Base-by-base conservation (phyloP, 2,797 vertebrate species). In the Pipistrellus pipistrellus region DNA sequence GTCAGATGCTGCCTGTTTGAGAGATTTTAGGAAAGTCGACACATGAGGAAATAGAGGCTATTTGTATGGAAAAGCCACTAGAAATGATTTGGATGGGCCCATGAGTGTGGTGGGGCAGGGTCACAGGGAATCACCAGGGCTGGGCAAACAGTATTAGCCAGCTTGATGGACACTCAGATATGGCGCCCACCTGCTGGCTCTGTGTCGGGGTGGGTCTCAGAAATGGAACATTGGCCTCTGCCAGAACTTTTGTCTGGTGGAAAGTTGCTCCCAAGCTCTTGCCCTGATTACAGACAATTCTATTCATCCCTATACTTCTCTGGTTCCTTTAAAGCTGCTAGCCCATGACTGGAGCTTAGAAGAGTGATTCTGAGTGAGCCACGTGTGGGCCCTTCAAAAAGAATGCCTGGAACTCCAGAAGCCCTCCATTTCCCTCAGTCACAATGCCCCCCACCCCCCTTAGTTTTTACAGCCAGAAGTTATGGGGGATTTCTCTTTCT, bases 371-470 rank as follows among this genome's bases (percentile, higher is more conserved):
- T 12, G n/a, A 51, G 3, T 32, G 32, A 12, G 46, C 13, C 6
- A 4, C 8, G 1, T 51, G 30, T 51, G 18, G 1, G 30, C 46
- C 15, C 73, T 76, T 51, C 51, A 41, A 41, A 41, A 76, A 48
- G 10, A 76, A 12, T 21, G 11, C 18, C 30, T 51, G 30, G 17
- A 18, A 32, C 73, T 13, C 46, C 18, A 55, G 53, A 21, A 51
- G 53, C 53, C 11, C 10, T 76, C 17, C 17, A 7, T 48, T 27
- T 76, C 73, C 30, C 10, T 76, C 30, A 51, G 10, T 30, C 17
- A n/a, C 27, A 51, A 20, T n/a, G 10, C 1, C 23, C 55, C 1
- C 1, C 9, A 0, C 0, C 3, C 4, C 9, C 17, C 51, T 53
- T 51, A 18, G 30, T n/a, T n/a, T 51, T 51, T 76, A 51, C 5